Base-by-base conservation (phyloP, 2,797 vertebrate genomes). In the Etheostoma nigrum region DNA sequence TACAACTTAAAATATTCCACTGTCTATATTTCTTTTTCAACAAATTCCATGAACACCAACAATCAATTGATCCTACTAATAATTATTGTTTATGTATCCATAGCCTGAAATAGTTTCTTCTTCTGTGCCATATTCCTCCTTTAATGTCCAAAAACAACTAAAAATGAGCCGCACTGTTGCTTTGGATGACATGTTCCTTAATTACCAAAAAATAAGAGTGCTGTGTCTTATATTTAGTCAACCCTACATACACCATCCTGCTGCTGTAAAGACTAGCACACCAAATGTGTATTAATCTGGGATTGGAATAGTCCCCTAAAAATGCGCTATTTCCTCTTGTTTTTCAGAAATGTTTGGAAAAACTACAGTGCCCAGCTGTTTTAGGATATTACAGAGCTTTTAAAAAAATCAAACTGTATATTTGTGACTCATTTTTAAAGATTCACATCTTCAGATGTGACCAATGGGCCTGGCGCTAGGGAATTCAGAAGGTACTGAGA, bases 11-110 rank as follows among this genome's bases (percentile, higher is more conserved):
- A 61, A 12, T 69, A n/a, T 69, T 53, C 8, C 13, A 40, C 36
- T 40, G 36, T 40, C 13, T 19, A 8, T 42, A 23, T 53, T 42
- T 42, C 2, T 23, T 67, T 71, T 23, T 49, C 13, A 18, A 23
- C 55, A 36, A 47, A 68, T 48, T 78, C 27, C 53, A 66, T 25
- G 2, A 63, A 47, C 79, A 58, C 45, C 65, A 73, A 30, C 23
- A 52, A 18, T 45, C 1, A 27, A 47, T 14, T 23, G 3, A 23
- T 53, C 13, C n/a, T 14, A 3, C 58, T 12, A 15, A 36, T 15
- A 44, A 59, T 25, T 33, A 12, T 23, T 15, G 1, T 14, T 60
- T 33, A 3, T 44, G n/a, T 60, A 42, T 27, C 0, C 7, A 27
- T 15, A 53, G 0, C 8, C 18, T 25, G 30, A 61, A 11, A 8